Percentiles rank a stretch among this genome's conserved stretches.
Evolutionary conservation across 1,140 invertebrate species (phyloP).

Genomic region (Drosophila saltans): DNA sequence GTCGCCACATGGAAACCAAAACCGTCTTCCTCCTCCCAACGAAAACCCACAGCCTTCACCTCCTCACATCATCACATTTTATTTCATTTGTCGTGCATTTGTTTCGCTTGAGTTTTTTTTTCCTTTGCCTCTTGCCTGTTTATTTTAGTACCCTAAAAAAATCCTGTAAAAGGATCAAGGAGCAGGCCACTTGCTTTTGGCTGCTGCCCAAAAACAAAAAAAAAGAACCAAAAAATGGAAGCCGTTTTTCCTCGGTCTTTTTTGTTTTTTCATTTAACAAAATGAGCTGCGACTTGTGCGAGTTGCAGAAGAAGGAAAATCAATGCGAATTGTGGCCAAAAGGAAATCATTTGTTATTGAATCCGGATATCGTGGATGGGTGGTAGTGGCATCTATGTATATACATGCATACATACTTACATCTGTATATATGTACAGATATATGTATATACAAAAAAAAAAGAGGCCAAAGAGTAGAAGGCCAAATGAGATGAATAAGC

Average conservation of each 20-base stretch:
- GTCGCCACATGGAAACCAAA: slow-evolving; percentile 23
- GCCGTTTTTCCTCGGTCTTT: slow-evolving; percentile 27
- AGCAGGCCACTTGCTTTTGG: slow-evolving; percentile 54
- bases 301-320: slow-evolving; percentile 39
- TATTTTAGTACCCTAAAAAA: slow-evolving; percentile 10
- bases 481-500: slow-evolving; percentile 20
- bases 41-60: not conserved
- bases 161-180: slow-evolving; percentile 37
- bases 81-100: slow-evolving; percentile 71
- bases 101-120: slow-evolving; percentile 50
- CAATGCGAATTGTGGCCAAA: slow-evolving; percentile 64
- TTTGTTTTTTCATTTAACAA: slow-evolving; percentile 66
- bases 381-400: no score
- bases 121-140: slow-evolving; percentile 4
- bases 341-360: slow-evolving; percentile 75
- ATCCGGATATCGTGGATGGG: slow-evolving; percentile 38
- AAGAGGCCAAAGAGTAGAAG: not conserved
- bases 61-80: slow-evolving; percentile 48
- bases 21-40: not conserved
- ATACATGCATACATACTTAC: no score
- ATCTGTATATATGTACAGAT: no score
- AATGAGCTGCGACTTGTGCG: slow-evolving; percentile 53
- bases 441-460: not conserved
- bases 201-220: slow-evolving; percentile 56
- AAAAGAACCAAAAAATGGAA: slow-evolving; percentile 24